These are phyloP conservation scores for Cactoblastis cactorum DNA, from an alignment of 2,888 invertebrate species.

Conservation along the genomic window DNA sequence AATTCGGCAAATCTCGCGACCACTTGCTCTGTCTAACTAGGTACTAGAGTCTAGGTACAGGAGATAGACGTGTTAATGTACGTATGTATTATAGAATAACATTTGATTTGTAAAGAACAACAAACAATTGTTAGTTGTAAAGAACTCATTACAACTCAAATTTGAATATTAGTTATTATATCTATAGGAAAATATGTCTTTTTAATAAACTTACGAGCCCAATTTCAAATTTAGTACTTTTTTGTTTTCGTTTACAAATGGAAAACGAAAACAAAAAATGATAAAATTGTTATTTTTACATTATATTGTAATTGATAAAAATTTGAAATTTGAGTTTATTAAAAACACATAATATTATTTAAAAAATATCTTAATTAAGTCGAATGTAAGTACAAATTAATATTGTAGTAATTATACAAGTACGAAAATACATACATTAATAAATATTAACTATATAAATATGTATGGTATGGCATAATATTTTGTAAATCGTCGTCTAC, in stretches of 20 bases:
- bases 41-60: too few relatives aligned
- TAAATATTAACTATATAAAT: background rate
- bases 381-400: conserved; percentile 4
- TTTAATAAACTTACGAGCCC: conserved; percentile 59
- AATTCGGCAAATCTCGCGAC: too few relatives aligned
- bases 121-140: conserved; percentile 7
- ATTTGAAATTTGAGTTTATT: conserved; percentile 45
- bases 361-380: background rate
- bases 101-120: too few relatives aligned
- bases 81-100: background rate
- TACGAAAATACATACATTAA: background rate
- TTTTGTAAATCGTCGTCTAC: background rate
- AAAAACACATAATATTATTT: conserved; percentile 28
- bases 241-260: background rate
- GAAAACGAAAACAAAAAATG: conserved; percentile 6
- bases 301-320: conserved; percentile 16
- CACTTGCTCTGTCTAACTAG: too few relatives aligned
- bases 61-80: too few relatives aligned
- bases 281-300: conserved; percentile 3
- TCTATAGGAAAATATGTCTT: conserved; percentile 28
- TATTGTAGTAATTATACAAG: too few relatives aligned
- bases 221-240: conserved; percentile 48
- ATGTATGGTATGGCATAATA: background rate
- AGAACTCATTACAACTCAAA: background rate
- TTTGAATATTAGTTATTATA: background rate